Conservation (phyloP, 1,140 invertebrate genomes). For the Aradophagus sp. region DNA sequence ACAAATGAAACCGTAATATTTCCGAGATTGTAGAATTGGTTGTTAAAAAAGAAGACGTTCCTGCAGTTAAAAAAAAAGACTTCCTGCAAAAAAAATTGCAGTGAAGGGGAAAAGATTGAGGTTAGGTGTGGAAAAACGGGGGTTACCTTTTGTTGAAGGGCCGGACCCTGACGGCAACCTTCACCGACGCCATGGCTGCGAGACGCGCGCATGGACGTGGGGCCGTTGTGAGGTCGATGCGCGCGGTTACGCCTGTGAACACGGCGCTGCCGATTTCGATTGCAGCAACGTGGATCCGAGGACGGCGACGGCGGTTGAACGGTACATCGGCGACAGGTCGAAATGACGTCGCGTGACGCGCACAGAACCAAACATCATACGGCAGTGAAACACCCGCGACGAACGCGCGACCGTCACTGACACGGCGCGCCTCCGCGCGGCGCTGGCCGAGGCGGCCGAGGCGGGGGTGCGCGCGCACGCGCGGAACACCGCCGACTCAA, state of each 20-base stretch:
- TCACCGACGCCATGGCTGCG: slow-evolving; percentile 83
- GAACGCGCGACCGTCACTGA: slow-evolving; percentile 44
- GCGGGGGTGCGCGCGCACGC: slow-evolving; percentile 19
- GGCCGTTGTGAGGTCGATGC: slow-evolving; percentile 24
- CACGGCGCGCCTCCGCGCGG: slow-evolving; percentile 7
- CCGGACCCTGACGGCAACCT: slow-evolving; percentile 86
- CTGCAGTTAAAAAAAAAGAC: too few species aligned
- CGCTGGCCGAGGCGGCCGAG: slow-evolving; percentile 1
- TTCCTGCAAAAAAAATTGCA: too few species aligned
- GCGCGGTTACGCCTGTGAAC: slow-evolving; percentile 31
- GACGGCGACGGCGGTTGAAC: not conserved
- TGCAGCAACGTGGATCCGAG: slow-evolving; percentile 3
- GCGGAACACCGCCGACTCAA: slow-evolving; percentile 4
- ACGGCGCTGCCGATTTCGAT: slow-evolving; percentile 12
- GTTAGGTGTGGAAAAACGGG: slow-evolving; percentile 26
- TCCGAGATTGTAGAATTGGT: too few species aligned
- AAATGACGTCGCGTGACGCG: slow-evolving; percentile 44
- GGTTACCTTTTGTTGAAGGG: slow-evolving; percentile 87
- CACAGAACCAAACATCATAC: slow-evolving; percentile 33
- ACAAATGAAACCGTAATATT: too few species aligned
- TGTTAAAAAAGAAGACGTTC: too few species aligned
- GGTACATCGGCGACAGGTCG: slow-evolving; percentile 32
- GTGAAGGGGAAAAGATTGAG: slow-evolving; percentile 4
- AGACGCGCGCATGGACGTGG: slow-evolving; percentile 58
- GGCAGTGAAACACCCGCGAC: slow-evolving; percentile 12